Conservation (phyloP, 2,888 invertebrate genomes). For the Drosophila prolongata region DNA sequence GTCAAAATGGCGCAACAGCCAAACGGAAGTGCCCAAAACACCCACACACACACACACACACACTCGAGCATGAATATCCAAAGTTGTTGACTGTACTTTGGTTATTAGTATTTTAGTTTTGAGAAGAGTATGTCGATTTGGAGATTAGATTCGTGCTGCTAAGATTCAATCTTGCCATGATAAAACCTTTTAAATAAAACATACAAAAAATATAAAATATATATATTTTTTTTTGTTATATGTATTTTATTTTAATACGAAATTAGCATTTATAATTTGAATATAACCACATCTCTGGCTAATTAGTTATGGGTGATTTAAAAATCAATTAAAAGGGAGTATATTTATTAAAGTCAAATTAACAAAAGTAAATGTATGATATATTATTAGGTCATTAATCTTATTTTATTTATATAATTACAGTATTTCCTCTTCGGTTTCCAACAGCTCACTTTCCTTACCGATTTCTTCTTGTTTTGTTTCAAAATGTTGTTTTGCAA, state of each 20-base stretch:
- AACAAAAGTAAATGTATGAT: no score
- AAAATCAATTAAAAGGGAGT: no score
- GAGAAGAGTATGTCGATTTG: not conserved
- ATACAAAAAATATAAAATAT: no score
- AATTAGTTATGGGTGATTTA: no score
- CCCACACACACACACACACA: conserved; percentile 13
- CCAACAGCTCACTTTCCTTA: not conserved
- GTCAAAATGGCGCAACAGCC: conserved; percentile 57
- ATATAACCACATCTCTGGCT: no score
- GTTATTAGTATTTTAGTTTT: conserved; percentile 34
- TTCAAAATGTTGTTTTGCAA: conserved; percentile 37
- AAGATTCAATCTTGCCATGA: not conserved
- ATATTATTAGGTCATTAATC: no score
- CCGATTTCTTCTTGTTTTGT: conserved; percentile 40
- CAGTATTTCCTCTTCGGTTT: not conserved
- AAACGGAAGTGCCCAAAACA: conserved; percentile 49
- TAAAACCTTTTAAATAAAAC: no score
- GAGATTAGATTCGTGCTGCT: not conserved
- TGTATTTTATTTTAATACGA: no score
- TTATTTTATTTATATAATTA: not conserved
- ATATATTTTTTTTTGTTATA: no score
- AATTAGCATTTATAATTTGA: no score
- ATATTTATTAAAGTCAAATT: no score
- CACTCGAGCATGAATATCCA: conserved; percentile 15
- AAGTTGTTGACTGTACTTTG: conserved; percentile 43